A percentile compares a stretch with the other conserved stretches of the same genome.
phyloP scores from a whole-genome alignment of 2,888 invertebrate species.

The Leucania comma region DNA sequence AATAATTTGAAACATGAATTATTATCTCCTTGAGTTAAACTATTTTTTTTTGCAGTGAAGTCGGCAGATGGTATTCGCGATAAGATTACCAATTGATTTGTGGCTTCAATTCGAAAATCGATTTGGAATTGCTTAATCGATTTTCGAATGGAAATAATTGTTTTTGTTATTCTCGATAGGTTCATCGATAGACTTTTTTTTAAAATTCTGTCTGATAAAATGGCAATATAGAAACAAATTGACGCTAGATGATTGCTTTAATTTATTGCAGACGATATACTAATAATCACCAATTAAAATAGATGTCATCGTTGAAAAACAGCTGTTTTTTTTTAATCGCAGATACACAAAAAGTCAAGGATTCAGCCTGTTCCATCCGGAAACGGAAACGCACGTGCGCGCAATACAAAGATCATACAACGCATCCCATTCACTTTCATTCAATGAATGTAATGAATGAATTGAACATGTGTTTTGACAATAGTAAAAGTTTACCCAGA shows the following conservation, averaged over 20 bases:
- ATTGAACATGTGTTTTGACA: slow-evolving; percentile 52
- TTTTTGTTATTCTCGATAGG: slow-evolving; percentile 46
- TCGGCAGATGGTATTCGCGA: slow-evolving; percentile 62
- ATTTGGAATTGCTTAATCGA: slow-evolving; percentile 54
- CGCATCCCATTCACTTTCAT: slow-evolving; percentile 65
- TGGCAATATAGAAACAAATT: neutral
- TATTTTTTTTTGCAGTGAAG: slow-evolving; percentile 16
- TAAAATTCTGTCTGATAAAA: slow-evolving; percentile 13
- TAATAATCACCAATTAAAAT: slow-evolving; percentile 4
- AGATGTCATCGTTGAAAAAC: neutral
- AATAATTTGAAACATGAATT: slow-evolving; percentile 35
- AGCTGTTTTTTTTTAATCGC: slow-evolving; percentile 37
- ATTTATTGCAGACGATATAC: slow-evolving; percentile 15
- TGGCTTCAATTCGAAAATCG: slow-evolving; percentile 56
- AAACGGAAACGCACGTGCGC: slow-evolving; percentile 70
- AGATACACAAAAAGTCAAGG: slow-evolving; percentile 53
- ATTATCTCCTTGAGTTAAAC: slow-evolving; percentile 28
- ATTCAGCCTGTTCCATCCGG: slow-evolving; percentile 59
- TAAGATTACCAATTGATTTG: slow-evolving; percentile 62
- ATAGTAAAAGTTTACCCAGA: slow-evolving; percentile 30
- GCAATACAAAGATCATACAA: slow-evolving; percentile 59
- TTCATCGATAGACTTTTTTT: slow-evolving; percentile 21
- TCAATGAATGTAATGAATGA: slow-evolving; percentile 47
- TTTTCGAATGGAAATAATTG: slow-evolving; percentile 49
- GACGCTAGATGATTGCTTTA: neutral